phyloP scores from a whole-genome alignment of 2,888 invertebrate genomes.

The Prosapia bicincta region DNA sequence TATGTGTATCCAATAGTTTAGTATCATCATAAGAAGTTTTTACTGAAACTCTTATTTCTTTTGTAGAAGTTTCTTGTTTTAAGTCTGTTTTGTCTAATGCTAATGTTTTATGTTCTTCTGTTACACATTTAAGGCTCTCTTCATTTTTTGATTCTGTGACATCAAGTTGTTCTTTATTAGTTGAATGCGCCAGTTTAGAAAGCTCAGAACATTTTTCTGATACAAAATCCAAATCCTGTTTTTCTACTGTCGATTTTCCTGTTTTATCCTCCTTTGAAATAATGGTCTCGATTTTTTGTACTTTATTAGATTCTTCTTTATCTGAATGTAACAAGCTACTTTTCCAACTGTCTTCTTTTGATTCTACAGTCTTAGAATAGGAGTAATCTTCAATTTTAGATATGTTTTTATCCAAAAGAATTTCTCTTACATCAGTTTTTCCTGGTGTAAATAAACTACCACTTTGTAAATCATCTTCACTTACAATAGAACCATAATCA shows the following conservation, averaged over 20 bases:
- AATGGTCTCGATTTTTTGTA: neutral
- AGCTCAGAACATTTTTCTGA: neutral
- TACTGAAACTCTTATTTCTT: neutral
- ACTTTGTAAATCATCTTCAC: neutral
- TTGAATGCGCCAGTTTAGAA: neutral
- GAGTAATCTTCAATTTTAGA: neutral
- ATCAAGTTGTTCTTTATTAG: neutral
- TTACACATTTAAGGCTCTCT: neutral
- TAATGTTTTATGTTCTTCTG: neutral
- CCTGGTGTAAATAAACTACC: neutral
- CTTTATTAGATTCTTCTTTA: conserved; percentile 15
- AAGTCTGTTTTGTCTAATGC: neutral
- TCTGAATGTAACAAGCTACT: neutral
- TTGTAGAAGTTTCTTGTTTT: neutral
- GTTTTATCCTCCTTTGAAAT: neutral
- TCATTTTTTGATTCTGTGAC: neutral
- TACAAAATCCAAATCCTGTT: neutral
- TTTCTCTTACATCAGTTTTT: conserved; percentile 40
- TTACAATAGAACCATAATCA: neutral
- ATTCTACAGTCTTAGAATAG: neutral
- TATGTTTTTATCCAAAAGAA: neutral
- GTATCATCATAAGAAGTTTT: neutral
- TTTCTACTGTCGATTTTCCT: neutral
- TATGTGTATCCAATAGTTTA: too few species aligned
- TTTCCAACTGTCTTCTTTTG: neutral